Evolutionary conservation across 1,140 invertebrate species (phyloP).

Genomic region (Drosophila seguyi): DNA sequence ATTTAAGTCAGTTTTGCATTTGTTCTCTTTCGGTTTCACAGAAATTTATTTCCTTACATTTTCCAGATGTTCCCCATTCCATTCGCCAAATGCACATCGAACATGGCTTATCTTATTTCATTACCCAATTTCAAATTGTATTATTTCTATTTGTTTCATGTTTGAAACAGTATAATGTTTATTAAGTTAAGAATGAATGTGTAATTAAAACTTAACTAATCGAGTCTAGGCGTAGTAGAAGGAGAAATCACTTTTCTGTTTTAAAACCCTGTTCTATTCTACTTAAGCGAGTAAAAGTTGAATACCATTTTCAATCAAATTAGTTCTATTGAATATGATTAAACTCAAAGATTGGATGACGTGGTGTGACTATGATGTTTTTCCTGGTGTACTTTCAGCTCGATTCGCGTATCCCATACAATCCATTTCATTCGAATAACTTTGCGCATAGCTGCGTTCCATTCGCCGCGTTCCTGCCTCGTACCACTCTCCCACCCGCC

Average conservation of each 20-base stretch:
- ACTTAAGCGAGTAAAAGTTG: background rate
- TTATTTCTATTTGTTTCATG: background rate
- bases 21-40: background rate
- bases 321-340: too few relatives aligned
- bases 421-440: slow-evolving; percentile 70
- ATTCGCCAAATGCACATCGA: background rate
- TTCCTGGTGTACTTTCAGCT: slow-evolving; percentile 1
- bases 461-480: slow-evolving; percentile 3
- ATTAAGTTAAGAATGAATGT: background rate
- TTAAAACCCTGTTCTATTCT: background rate
- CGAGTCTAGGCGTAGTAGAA: background rate
- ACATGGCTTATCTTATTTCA: background rate
- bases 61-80: background rate
- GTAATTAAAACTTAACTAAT: background rate
- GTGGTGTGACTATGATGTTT: background rate
- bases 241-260: background rate
- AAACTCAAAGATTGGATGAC: background rate
- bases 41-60: background rate
- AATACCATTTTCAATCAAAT: background rate
- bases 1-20: background rate
- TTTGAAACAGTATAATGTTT: background rate
- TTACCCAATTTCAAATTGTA: background rate
- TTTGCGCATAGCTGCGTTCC: slow-evolving; percentile 28
- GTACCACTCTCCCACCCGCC: background rate
- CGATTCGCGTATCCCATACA: slow-evolving; percentile 59